Conservation (phyloP, 2,113 vertebrate species). For the Lagopus muta region DNA sequence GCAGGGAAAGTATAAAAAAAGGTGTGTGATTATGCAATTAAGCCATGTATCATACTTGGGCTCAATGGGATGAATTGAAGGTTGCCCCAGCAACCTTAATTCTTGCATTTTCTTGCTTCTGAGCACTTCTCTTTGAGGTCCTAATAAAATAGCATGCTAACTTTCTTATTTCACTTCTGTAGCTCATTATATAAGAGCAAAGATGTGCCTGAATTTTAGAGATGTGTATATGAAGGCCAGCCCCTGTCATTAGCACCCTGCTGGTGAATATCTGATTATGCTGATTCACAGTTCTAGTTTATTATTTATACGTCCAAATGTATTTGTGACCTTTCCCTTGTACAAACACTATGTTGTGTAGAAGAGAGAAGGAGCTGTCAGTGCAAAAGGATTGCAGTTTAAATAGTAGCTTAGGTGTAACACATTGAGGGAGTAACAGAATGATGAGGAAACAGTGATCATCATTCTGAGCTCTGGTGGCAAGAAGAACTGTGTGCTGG, state of each 20-base stretch:
- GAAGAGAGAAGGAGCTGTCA: background rate
- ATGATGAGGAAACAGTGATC: background rate
- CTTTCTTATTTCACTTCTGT: background rate
- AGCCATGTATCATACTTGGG: background rate
- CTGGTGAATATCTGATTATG: background rate
- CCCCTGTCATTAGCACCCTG: background rate
- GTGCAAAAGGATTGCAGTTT: background rate
- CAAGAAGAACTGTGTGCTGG: background rate
- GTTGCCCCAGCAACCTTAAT: slow-evolving; percentile 50
- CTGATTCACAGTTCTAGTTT: background rate
- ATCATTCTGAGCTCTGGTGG: background rate
- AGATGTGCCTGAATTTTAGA: slow-evolving; percentile 1
- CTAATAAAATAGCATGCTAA: slow-evolving; percentile 22
- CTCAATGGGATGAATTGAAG: background rate
- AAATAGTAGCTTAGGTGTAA: background rate
- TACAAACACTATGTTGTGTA: background rate
- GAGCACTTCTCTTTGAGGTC: slow-evolving; percentile 14
- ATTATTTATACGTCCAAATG: background rate
- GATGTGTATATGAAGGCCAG: background rate
- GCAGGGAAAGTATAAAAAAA: background rate
- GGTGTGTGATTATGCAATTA: slow-evolving; percentile 1
- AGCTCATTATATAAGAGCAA: background rate
- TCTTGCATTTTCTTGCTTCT: slow-evolving; percentile 1
- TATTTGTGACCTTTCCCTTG: background rate
- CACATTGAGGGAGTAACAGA: background rate